Base-by-base conservation (phyloP, 2,888 invertebrate species). In the Orthosia cruda region DNA sequence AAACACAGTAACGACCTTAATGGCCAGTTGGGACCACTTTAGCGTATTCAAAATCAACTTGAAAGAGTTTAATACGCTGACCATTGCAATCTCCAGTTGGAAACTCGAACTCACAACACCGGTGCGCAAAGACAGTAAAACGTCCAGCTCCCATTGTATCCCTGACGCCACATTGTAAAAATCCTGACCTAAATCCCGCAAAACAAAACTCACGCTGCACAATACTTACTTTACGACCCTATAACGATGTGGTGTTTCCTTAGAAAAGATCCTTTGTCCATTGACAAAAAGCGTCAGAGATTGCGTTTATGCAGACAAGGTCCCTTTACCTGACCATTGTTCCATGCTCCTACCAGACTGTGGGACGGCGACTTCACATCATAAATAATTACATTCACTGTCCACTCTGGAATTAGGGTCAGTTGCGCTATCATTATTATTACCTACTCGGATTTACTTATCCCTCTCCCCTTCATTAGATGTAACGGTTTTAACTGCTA, bases 201-300 rank as follows among this genome's bases (percentile, higher is more conserved):
- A 95, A 96, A 96, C 95, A 95, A 96, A 95, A 95, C 94, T 93
- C 89, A 89, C 86, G 90, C 91, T 94, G 92, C 93, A 95, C 96
- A 96, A 96, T 96, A 94, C 94, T 93, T 94, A 94, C 93, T 96
- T 96, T 96, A 96, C 94, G 95, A 95, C 91, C 94, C 94, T 92
- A 95, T 96, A 96, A 96, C 96, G 96, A 96, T 95, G 96, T 96
- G 96, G 96, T 96, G 95, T 95, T 95, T 95, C 95, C 94, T 93
- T 94, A 96, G 96, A 96, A 96, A 94, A 94, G 95, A 90, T 91
- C 95, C 94, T 95, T 96, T 96, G 96, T 96, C 92, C 95, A 95
- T 95, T 95, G 94, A 96, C 96, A 96, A 96, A 96, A 96, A 96
- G 94, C 94, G 90, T 93, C 90, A 90, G 92, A 95, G 95, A 96